phyloP scores from a whole-genome alignment of 35 echinoderm and acorn worm species.

The Ophioderma brevispina region DNA sequence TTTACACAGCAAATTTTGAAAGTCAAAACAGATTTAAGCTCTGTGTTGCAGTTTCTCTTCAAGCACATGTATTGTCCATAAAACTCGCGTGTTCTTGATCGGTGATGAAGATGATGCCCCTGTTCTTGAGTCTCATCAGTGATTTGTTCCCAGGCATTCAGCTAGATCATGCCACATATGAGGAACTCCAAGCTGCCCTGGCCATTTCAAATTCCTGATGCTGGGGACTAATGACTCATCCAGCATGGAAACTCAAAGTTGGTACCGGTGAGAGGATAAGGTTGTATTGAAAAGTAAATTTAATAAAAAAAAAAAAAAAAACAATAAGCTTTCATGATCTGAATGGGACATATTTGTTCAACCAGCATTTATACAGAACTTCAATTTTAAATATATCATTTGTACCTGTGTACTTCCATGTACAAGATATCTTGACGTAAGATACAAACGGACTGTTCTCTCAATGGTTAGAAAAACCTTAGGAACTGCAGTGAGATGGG shows the following conservation, averaged over 20 bases:
- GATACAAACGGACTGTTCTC: too few relatives aligned
- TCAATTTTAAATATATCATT: too few relatives aligned
- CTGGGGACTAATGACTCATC: slow-evolving; percentile 83
- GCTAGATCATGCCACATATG: slow-evolving; percentile 95
- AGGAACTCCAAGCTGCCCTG: slow-evolving; percentile 88
- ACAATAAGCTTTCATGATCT: too few relatives aligned
- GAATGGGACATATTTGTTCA: too few relatives aligned
- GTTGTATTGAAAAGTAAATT: too few relatives aligned
- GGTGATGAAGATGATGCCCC: slow-evolving; percentile 99
- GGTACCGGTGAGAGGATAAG: slow-evolving; percentile 99
- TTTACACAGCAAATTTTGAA: not conserved
- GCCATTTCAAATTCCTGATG: slow-evolving; percentile 44
- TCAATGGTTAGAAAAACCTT: too few relatives aligned
- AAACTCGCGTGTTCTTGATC: not conserved
- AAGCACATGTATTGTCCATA: not conserved
- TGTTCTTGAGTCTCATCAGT: slow-evolving; percentile 99
- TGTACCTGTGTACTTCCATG: too few relatives aligned
- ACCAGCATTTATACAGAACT: too few relatives aligned
- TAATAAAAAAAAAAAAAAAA: too few relatives aligned
- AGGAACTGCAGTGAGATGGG: too few relatives aligned
- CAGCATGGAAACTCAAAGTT: slow-evolving; percentile 98
- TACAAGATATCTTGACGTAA: too few relatives aligned
- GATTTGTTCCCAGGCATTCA: slow-evolving; percentile 99
- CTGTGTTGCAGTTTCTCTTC: not conserved
- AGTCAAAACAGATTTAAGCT: not conserved